Base-by-base conservation (phyloP, 53 echinoderm and acorn worm species). In the Zoroaster sp. region DNA sequence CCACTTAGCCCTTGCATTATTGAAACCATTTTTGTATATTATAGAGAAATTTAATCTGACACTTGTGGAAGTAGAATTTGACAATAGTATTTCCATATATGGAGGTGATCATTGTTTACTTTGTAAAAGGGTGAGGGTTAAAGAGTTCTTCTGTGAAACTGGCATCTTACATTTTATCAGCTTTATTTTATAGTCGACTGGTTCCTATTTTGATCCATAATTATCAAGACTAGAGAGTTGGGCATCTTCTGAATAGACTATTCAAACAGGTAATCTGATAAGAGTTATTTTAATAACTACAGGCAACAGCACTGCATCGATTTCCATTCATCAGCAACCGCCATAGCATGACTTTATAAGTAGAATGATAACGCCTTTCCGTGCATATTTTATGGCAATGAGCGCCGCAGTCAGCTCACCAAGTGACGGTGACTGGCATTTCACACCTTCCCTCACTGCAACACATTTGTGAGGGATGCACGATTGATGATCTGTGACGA, bases 401-500 rank as follows among this genome's bases (percentile, higher is more conserved):
- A 59, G 63, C 28, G 63, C 63, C 21, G 54, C 54, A 20, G 54
- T 59, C 63, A 25, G 28, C 23, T 55, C 55, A 55, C n/a, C 17
- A 25, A 25, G 63, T 59, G 23, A 25, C 23, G 63, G 28, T 59
- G 63, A 59, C 63, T 59, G 63, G 63, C 63, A 28, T 59, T 59
- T 59, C 63, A 59, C 63, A 59, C 34, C 70, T 18, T 33, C 70
- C 2, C 2, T 15, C 30, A 30, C 70, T 35, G 33, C 36, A 36
- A 35, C 70, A 36, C 70, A 70, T 70, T 33, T 59, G 63, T 59
- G 63, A 59, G 11, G n/a, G 81, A 81, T 14, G 68, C 68, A 68
- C 45, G 83, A 83, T 85, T 85, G 85, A 85, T 85, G 85, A 72
- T 70, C 70, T 72, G 14, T 8, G n/a, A 40, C 35, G 38, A 5